Evolutionary conservation across 2,113 vertebrate genomes (phyloP).

Genomic region (Speoplatyrhinus poulsoni): DNA sequence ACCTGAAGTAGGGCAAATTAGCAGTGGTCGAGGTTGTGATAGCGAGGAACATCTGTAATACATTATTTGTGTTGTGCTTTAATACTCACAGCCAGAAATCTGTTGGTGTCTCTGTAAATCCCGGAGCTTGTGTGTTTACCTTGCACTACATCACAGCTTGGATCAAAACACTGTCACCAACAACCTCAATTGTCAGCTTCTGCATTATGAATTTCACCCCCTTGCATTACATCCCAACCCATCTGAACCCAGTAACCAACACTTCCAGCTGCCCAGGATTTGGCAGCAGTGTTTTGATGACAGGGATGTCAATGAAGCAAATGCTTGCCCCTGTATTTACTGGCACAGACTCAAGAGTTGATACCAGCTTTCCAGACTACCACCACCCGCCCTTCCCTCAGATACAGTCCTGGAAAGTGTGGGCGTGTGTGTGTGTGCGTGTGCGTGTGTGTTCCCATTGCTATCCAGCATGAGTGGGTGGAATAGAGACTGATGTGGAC

Average conservation of each 20-base stretch:
- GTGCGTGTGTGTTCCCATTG: conserved; percentile 6
- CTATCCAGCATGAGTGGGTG: conserved; percentile 28
- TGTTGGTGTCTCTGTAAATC: no score
- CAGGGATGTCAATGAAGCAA: conserved; percentile 22
- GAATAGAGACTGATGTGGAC: conserved; percentile 30
- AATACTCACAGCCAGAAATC: no score
- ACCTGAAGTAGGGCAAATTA: no score
- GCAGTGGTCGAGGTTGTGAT: no score
- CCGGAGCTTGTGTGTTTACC: no score
- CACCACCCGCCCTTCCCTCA: not conserved
- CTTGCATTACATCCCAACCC: not conserved
- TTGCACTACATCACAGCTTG: no score
- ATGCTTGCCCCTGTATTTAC: conserved; percentile 9
- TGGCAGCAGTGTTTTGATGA: no score
- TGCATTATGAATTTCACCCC: no score
- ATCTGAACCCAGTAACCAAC: not conserved
- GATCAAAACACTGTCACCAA: no score
- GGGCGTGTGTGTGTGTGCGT: not conserved
- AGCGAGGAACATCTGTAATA: no score
- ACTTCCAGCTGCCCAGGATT: not conserved
- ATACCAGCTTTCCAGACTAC: conserved; percentile 33
- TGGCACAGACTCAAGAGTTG: conserved; percentile 17
- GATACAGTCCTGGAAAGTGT: not conserved
- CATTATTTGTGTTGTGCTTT: no score
- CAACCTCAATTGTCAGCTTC: no score